Base-by-base conservation (phyloP, 2,113 vertebrate species). In the Platysteira castanea region DNA sequence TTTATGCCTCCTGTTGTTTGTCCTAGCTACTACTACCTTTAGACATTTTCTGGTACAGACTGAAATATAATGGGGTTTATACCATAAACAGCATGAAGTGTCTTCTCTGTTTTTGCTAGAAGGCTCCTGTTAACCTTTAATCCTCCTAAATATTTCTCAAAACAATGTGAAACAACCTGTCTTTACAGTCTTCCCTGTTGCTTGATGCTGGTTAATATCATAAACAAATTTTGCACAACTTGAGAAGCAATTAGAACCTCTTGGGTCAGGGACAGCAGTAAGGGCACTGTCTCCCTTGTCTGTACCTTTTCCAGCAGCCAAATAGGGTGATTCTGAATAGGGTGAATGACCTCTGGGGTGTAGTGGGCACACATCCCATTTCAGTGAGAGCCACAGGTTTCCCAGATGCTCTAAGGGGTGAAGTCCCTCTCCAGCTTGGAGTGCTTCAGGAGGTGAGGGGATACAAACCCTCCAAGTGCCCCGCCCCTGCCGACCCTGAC, bases 41-140 rank as follows among this genome's bases (percentile, higher is more conserved):
- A 74, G 47, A 59, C 4, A 24, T 95, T 92, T 93, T 84, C 88
- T 74, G 47, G 42, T 92, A 75, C 0, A 5, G 50, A 30, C 57
- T 53, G 39, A 50, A 90, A 50, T 17, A 26, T 74, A 56, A 35
- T 27, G 47, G n/a, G 4, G 24, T 95, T 96, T 93, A 61, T 74
- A 84, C 39, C 20, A 61, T 26, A 92, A 92, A 93, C 87, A 93
- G 47, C 31, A 74, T 35, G 15, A 74, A 97, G 39, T 44, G 33
- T 63, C 16, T 27, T 22, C 35, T 96, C 69, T 92, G 22, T 56
- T 75, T 87, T 64, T 64, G 17, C n/a, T 73, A 84, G 28, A 30
- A 53, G 71, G 24, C 15, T 91, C 35, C 60, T 61, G 39, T 91
- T 89, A 92, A 90, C 64, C 54, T 93, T 88, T 83, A 95, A 92